phyloP scores from a whole-genome alignment of 2,113 vertebrate species.

The Gambusia holbrooki region DNA sequence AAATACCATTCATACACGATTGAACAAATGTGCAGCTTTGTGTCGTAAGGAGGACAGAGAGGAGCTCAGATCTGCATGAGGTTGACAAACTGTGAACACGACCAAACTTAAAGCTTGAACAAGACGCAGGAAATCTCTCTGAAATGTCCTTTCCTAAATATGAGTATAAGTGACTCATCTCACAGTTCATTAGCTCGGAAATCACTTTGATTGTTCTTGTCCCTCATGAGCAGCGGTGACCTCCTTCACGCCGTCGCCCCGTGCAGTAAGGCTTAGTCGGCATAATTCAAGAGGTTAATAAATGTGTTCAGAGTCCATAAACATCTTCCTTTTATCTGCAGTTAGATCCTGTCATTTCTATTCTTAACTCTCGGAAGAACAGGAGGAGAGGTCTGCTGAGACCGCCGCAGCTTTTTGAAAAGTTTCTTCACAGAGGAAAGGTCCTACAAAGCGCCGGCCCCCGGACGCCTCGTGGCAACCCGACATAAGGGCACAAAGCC shows the following conservation, averaged over 20 bases:
- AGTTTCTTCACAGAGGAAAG: constrained; percentile 82
- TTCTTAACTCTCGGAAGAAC: not conserved
- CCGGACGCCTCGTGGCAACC: constrained; percentile 42
- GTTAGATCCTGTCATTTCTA: constrained; percentile 34
- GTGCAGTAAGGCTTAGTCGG: constrained; percentile 29
- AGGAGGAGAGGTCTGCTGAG: constrained; percentile 63
- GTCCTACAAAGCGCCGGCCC: constrained; percentile 50
- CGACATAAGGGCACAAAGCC: constrained; percentile 46
- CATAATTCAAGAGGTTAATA: constrained; percentile 36
- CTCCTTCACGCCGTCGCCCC: constrained; percentile 6
- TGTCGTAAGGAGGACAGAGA: not conserved
- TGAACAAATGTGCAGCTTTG: not conserved
- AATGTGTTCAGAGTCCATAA: constrained; percentile 10
- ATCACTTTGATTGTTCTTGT: constrained; percentile 44
- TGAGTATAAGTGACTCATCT: constrained; percentile 52
- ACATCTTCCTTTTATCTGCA: constrained; percentile 73
- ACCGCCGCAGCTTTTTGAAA: constrained; percentile 88
- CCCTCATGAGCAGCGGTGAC: constrained; percentile 10
- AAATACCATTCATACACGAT: not conserved
- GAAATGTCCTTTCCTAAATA: constrained; percentile 22
- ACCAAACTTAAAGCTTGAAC: constrained; percentile 27
- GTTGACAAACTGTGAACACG: constrained; percentile 19
- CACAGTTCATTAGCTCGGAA: constrained; percentile 51
- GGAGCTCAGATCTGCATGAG: constrained; percentile 24
- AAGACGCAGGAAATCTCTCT: constrained; percentile 9